Base-by-base conservation (phyloP, 2,888 invertebrate genomes). In the Drosophila robusta region DNA sequence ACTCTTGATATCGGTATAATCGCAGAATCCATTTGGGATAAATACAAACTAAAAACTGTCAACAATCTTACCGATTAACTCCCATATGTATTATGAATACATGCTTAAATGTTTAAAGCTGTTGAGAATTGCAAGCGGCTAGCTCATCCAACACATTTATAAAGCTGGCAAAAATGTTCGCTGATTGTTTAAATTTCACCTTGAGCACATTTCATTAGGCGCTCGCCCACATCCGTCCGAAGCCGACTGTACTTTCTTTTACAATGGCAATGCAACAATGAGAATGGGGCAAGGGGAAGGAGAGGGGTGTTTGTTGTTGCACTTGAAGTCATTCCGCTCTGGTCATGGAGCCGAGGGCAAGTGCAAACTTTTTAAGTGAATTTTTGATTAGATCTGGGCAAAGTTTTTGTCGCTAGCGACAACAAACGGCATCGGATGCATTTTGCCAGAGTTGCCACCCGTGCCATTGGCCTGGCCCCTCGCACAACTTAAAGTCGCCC, bases 381-480 rank as follows among this genome's bases (percentile, higher is more conserved):
- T 90, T 90, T 90, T 90, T 90, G 90, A 90, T 90, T 90, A 90
- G 90, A 90, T 90, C 90, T 89, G 90, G 74, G 78, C 82, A 88
- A 90, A 89, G 85, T 90, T 90, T 90, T 81, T 85, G 77, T 78
- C 80, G 80, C 79, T 77, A 70, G 70, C 68, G 63, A 63, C 73
- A 71, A 76, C 71, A 83, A 75, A 76, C 69, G 64, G 77, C 56
- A 68, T 47, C 58, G 68, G 45, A 57, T 67, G 65, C 75, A 78
- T 47, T 61, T 49, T 65, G 51, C 61, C 52, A 76, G 49, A 63
- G 72, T 60, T 58, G 54, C 60, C 58, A n/a, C 7, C 34, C 26
- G 29, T 29, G 8, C 9, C 29, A 7, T 8, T 29, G 26, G 8
- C 9, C 32, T 3, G 11, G 32, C 12, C 5, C 34, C 22, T 14